Evolutionary conservation across 2,113 vertebrate genomes (phyloP).

Genomic region (Ceyx margarethae): DNA sequence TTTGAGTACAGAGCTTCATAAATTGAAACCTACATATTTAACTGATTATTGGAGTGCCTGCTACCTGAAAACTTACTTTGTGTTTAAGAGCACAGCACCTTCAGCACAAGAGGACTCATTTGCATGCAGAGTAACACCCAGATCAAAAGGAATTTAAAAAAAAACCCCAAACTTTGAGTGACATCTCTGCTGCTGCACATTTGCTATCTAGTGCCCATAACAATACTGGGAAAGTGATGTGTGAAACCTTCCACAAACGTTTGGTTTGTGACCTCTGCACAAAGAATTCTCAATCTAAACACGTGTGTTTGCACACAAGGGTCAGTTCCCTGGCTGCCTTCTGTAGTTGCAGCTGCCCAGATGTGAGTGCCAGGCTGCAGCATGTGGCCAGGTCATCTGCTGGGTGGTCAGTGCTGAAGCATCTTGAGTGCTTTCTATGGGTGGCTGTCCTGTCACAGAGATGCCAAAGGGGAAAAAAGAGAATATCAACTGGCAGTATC

Average conservation of each 20-base stretch:
- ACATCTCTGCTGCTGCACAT: not conserved
- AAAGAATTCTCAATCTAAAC: conserved; percentile 56
- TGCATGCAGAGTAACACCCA: not conserved
- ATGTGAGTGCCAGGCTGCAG: not conserved
- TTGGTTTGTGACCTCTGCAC: not conserved
- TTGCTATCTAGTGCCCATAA: not conserved
- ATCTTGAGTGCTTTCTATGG: not conserved
- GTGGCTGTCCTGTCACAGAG: not conserved
- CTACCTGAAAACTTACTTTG: not conserved
- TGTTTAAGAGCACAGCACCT: not conserved
- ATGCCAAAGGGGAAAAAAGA: not conserved
- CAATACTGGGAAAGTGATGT: not conserved
- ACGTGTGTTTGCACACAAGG: conserved; percentile 17
- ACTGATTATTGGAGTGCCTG: not conserved
- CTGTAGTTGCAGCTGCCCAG: conserved; percentile 34
- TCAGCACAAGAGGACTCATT: not conserved
- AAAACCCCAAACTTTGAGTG: not conserved
- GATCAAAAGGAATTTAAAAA: not conserved
- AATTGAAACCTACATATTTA: not conserved
- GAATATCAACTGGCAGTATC: not conserved
- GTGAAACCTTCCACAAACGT: not conserved
- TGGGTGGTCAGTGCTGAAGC: conserved; percentile 1
- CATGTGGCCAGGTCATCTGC: not conserved
- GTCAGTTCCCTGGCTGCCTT: not conserved
- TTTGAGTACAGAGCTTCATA: not conserved